A percentile compares a stretch with the other conserved stretches of the same genome.
Evolutionary conservation across 1,140 invertebrate genomes (phyloP).

Genomic region (Drosophila kanapiae): DNA sequence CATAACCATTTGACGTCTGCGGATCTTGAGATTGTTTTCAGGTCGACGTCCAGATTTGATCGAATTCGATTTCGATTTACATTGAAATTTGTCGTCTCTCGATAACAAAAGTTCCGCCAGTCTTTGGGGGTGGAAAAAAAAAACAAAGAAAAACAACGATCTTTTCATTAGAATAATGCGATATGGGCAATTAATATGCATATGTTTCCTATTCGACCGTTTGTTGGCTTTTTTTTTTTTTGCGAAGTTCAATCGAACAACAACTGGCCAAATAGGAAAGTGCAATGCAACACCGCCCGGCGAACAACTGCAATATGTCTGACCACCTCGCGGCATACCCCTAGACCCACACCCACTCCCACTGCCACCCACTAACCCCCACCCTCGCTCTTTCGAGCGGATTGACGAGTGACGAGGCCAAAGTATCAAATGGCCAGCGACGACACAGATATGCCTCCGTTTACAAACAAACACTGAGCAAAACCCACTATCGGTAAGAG

Average conservation of each 20-base stretch:
- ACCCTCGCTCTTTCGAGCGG: slow-evolving; percentile 21
- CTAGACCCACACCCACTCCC: neutral
- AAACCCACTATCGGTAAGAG: neutral
- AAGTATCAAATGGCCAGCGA: slow-evolving; percentile 77
- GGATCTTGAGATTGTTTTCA: slow-evolving; percentile 62
- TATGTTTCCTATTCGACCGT: slow-evolving; percentile 62
- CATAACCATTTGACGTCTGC: slow-evolving; percentile 16
- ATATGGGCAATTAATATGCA: slow-evolving; percentile 78
- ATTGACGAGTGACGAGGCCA: slow-evolving; percentile 71
- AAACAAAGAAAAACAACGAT: slow-evolving; percentile 29
- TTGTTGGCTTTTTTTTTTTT: slow-evolving; percentile 35
- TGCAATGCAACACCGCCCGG: slow-evolving; percentile 60
- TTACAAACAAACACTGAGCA: slow-evolving; percentile 31
- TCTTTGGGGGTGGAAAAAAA: neutral
- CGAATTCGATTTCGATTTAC: slow-evolving; percentile 67
- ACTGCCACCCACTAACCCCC: slow-evolving; percentile 2
- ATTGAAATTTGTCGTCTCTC: slow-evolving; percentile 55
- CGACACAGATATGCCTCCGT: slow-evolving; percentile 69
- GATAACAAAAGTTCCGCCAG: slow-evolving; percentile 22
- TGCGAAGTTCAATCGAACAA: slow-evolving; percentile 65
- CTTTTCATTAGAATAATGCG: slow-evolving; percentile 68
- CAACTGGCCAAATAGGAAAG: slow-evolving; percentile 77
- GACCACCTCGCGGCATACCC: neutral
- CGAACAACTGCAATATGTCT: slow-evolving; percentile 50
- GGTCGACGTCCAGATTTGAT: slow-evolving; percentile 61